Evolutionary conservation across 2,888 invertebrate genomes (phyloP), one percentile per base, ranked within the genome.

Genomic region (Toxonevra muliebris): DNA sequence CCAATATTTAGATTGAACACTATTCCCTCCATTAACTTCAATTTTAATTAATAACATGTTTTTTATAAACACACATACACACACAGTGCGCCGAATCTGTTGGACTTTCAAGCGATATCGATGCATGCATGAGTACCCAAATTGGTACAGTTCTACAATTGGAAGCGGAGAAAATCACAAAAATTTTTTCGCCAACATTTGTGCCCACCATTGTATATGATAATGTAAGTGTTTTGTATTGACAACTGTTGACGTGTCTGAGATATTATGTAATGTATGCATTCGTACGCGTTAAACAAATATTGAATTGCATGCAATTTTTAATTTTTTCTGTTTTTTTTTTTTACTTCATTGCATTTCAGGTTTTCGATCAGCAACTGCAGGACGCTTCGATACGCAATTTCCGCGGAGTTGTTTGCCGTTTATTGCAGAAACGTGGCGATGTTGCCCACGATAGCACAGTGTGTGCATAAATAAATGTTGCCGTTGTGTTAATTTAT

Each of bases 131-230:
- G 73, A 77, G 73, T 65, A 84, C 85, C 5, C 73, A 81, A 52
- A 71, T 79, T 66, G 88, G 88, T 53, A 87, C 83, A 1, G 50
- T 78, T 30, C 71, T 87, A 61, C 88, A 88, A 78, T 77, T 88
- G 65, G 74, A 81, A 61, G 88, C 87, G n/a, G 88, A 88, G 79
- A 71, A 76, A 61, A 79, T 84, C 67, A 88, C 88, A 1, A 75
- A 80, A 7, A 69, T 73, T 13, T 83, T 81, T 70, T 66, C 66
- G 17, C 87, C 87, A 20, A 80, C 75, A 70, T 88, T 87, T 79
- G 83, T 88, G 43, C 88, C 88, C 54, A 88, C 88, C 1, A 85
- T 88, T 61, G 74, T 88, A 50, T 88, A 86, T 74, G 85, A 88
- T 76, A 84, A 83, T 71, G 88, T 88, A 83, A 84, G 85, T 79